Conservation (phyloP, 2,113 vertebrate species). For the Cebus imitator region DNA sequence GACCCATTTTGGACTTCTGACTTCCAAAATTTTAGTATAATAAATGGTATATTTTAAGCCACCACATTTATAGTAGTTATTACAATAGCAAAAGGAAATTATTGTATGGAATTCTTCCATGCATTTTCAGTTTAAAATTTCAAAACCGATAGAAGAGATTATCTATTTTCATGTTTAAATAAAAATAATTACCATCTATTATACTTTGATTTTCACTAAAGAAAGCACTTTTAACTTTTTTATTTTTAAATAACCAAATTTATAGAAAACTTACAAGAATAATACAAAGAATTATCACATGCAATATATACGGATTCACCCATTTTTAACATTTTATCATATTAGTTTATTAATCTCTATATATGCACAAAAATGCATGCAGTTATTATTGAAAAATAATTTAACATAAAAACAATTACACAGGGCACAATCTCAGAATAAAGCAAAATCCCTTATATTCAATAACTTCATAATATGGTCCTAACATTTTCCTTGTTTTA, state of each 20-base stretch:
- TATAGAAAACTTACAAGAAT: background rate
- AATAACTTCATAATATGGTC: background rate
- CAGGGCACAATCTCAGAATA: background rate
- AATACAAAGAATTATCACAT: background rate
- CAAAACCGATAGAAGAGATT: background rate
- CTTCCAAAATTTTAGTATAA: background rate
- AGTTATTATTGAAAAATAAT: background rate
- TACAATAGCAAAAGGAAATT: background rate
- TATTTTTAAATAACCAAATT: background rate
- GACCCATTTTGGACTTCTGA: background rate
- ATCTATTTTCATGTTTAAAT: background rate
- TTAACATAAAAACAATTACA: background rate
- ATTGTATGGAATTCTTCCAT: too few relatives aligned
- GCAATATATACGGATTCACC: background rate
- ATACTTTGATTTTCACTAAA: background rate
- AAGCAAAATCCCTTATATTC: background rate
- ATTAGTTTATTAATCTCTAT: background rate
- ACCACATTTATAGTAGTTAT: background rate
- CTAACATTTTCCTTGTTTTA: background rate
- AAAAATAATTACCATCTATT: background rate
- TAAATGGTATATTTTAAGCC: background rate
- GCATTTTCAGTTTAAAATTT: background rate
- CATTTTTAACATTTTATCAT: background rate
- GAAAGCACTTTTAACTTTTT: background rate
- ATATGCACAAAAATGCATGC: background rate